Evolutionary conservation across 2,113 vertebrate species (phyloP), one percentile per base, ranked within the genome.

Genomic region (Campylorhamphus procurvoides): DNA sequence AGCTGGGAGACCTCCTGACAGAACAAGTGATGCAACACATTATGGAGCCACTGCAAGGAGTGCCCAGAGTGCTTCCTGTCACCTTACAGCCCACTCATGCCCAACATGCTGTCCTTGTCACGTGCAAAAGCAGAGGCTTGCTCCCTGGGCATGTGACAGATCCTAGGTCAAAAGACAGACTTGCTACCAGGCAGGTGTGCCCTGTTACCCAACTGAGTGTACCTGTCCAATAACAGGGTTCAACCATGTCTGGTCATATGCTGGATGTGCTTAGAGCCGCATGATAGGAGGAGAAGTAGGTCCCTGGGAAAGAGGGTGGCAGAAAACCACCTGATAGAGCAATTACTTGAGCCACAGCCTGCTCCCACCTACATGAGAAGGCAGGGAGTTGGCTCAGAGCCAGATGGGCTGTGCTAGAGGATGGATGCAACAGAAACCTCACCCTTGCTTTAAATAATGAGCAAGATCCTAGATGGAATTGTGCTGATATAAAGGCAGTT

Each of bases 401-500:
- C 96, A 89, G 77, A 84, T 10, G 44, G 71, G 90, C 85, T 7
- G 12, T 28, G 82, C 46, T 76, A 53, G 10, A 77, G 53, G 47
- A 92, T 18, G 44, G 64, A 92, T 87, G 94, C 89, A 95, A 96
- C 47, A 96, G 83, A 75, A 92, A 81, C 89, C 89, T 81, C 95
- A 90, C 91, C 93, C 95, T 84, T 47, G 47, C 64, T 81, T 90
- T 92, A 95, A 91, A 84, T 69, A 93, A 69, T 44, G 56, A 87
- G 62, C 62, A 35, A 78, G 56, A 84, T 87, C 28, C 49, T 89
- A 81, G 92, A 95, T 89, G 79, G 40, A 78, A 91, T 20, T 40
- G 46, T 28, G 53, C 76, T 90, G 94, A 95, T 96, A 95, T 14
- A 80, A 87, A 77, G 60, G 56, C 44, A 92, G 85, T 64, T 81